Evolutionary conservation across 2,797 vertebrate genomes (phyloP).

Genomic region (Enteromius unitaeniatus): DNA sequence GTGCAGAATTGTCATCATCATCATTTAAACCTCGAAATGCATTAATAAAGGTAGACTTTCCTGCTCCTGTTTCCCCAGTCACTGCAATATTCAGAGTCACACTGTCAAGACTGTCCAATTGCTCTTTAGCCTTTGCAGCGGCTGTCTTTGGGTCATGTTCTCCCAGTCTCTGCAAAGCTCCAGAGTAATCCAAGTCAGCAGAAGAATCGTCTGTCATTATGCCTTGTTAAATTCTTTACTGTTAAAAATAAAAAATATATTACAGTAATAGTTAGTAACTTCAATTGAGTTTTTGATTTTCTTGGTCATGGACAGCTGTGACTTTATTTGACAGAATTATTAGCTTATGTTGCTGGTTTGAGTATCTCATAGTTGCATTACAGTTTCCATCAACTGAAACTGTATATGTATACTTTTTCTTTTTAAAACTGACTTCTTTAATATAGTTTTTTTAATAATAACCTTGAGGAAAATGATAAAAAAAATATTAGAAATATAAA

Average conservation of each 20-base stretch:
- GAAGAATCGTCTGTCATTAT: conserved; percentile 6
- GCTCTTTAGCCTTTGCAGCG: conserved; percentile 41
- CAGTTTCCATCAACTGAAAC: neutral
- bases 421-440: neutral
- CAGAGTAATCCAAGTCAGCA: conserved; percentile 16
- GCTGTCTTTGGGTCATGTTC: conserved; percentile 28
- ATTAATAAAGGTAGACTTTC: conserved; percentile 70
- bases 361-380: neutral
- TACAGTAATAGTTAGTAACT: no score
- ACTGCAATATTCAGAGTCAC: conserved; percentile 64
- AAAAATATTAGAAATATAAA: neutral
- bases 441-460: neutral
- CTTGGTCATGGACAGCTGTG: neutral
- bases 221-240: conserved; percentile 7
- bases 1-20: conserved; percentile 55
- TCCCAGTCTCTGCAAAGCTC: conserved; percentile 27
- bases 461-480: neutral
- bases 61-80: conserved; percentile 67
- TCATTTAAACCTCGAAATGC: conserved; percentile 56
- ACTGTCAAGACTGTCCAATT: conserved; percentile 22
- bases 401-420: neutral
- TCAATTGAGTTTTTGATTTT: neutral
- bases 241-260: neutral
- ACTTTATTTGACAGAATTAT: neutral
- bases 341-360: neutral